Percentiles rank a stretch among this genome's conserved stretches.
Conservation (phyloP, 2,797 vertebrate genomes). For the Acridotheres tristis region DNA sequence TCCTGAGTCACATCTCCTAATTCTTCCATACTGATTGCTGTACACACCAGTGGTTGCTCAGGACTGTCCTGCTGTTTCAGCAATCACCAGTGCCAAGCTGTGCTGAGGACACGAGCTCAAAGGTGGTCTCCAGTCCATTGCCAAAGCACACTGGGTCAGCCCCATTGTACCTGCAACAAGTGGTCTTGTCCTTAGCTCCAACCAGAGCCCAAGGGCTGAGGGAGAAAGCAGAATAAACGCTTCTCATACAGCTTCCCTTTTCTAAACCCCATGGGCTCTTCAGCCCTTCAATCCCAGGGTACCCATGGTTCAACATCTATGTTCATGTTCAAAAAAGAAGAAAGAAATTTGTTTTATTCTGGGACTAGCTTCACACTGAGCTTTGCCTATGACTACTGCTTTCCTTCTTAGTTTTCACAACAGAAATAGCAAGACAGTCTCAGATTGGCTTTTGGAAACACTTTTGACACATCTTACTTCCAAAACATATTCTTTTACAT, state of each 20-base stretch:
- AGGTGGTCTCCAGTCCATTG: background rate
- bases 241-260: background rate
- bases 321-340: background rate
- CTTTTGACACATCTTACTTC: background rate
- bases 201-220: background rate
- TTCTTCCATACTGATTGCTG: background rate
- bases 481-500: background rate
- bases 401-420: background rate
- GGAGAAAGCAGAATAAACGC: background rate
- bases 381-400: background rate
- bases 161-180: background rate
- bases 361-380: background rate
- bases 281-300: background rate
- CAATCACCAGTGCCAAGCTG: background rate
- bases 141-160: background rate
- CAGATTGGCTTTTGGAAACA: background rate
- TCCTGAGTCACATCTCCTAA: background rate
- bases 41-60: background rate
- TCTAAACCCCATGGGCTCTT: background rate
- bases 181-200: background rate
- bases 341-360: background rate
- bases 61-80: background rate
- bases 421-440: background rate
- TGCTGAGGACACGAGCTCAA: background rate
- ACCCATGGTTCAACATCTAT: background rate